Percentiles rank a stretch among this genome's conserved stretches.
Conservation (phyloP, 2,888 invertebrate species). For the Dione juno region DNA sequence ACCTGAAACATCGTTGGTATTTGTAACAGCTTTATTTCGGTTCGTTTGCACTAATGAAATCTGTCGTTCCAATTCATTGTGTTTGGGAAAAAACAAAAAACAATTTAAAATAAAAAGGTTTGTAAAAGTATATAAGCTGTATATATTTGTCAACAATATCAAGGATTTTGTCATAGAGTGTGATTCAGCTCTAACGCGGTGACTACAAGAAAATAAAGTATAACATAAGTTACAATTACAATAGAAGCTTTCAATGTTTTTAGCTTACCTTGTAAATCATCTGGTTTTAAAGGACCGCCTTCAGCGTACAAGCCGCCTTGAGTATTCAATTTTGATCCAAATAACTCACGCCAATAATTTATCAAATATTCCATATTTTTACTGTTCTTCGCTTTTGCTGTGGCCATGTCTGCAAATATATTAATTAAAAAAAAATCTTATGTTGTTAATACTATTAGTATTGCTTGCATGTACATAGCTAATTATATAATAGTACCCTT, state of each 20-base stretch:
- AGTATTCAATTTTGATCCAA: constrained; percentile 65
- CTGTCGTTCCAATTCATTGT: constrained; percentile 44
- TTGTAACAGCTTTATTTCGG: constrained; percentile 64
- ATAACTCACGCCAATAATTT: constrained; percentile 71
- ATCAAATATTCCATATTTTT: constrained; percentile 76
- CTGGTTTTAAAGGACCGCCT: constrained; percentile 72
- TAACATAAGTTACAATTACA: constrained; percentile 18
- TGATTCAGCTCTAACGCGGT: constrained; percentile 38
- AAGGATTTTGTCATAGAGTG: constrained; percentile 24
- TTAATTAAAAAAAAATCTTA: too few relatives aligned
- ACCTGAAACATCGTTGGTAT: constrained; percentile 80
- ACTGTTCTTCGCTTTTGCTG: constrained; percentile 56
- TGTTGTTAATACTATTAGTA: too few relatives aligned
- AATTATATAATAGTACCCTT: constrained; percentile 60
- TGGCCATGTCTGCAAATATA: constrained; percentile 45
- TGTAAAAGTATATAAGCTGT: constrained; percentile 39
- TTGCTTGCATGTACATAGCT: background rate
- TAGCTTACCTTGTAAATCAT: constrained; percentile 67
- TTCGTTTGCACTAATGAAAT: constrained; percentile 52
- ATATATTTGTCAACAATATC: constrained; percentile 22
- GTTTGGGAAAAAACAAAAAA: constrained; percentile 33
- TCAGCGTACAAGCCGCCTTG: constrained; percentile 71
- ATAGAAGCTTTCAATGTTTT: background rate
- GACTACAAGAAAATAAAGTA: constrained; percentile 40
- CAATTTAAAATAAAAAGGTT: constrained; percentile 34